A percentile compares a stretch with the other conserved stretches of the same genome.
These are phyloP conservation scores for Eledona agricola DNA, from an alignment of 2,888 invertebrate species.

Conservation along the genomic window DNA sequence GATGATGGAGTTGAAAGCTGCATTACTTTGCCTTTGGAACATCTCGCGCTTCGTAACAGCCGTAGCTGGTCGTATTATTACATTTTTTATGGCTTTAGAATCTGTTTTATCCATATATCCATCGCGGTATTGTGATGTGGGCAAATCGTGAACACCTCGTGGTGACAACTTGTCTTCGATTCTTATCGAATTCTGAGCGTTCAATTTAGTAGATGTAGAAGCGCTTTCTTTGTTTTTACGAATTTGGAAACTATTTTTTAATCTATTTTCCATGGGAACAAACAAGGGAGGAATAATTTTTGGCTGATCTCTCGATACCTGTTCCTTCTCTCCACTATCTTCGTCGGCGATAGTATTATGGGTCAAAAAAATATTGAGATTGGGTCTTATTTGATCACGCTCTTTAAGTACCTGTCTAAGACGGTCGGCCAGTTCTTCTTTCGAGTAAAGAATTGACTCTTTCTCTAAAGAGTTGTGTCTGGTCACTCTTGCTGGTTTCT, in stretches of 20 bases:
- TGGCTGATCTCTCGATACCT: slow-evolving; percentile 30
- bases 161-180: slow-evolving; percentile 44
- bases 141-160: slow-evolving; percentile 16
- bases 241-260: slow-evolving; percentile 43
- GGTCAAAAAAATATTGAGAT: slow-evolving; percentile 70
- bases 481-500: slow-evolving; percentile 47
- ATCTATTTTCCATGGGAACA: slow-evolving; percentile 31
- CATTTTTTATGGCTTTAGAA: slow-evolving; percentile 45
- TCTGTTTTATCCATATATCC: slow-evolving; percentile 18
- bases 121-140: slow-evolving; percentile 12
- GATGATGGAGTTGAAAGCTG: slow-evolving; percentile 54
- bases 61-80: slow-evolving; percentile 55
- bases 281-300: slow-evolving; percentile 47
- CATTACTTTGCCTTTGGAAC: slow-evolving; percentile 59
- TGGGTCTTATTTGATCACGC: slow-evolving; percentile 60
- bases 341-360: slow-evolving; percentile 59
- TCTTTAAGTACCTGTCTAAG: slow-evolving; percentile 34
- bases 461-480: slow-evolving; percentile 53
- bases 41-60: slow-evolving; percentile 55
- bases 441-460: slow-evolving; percentile 56
- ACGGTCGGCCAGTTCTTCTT: slow-evolving; percentile 64
- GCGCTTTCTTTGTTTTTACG: slow-evolving; percentile 29
- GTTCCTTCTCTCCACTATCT: slow-evolving; percentile 10
- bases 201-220: slow-evolving; percentile 33
- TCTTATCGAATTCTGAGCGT: slow-evolving; percentile 53